Percentiles rank a stretch among this genome's conserved stretches.
Evolutionary conservation across 2,797 vertebrate genomes (phyloP).

Genomic region (Anomalospiza imberbis): DNA sequence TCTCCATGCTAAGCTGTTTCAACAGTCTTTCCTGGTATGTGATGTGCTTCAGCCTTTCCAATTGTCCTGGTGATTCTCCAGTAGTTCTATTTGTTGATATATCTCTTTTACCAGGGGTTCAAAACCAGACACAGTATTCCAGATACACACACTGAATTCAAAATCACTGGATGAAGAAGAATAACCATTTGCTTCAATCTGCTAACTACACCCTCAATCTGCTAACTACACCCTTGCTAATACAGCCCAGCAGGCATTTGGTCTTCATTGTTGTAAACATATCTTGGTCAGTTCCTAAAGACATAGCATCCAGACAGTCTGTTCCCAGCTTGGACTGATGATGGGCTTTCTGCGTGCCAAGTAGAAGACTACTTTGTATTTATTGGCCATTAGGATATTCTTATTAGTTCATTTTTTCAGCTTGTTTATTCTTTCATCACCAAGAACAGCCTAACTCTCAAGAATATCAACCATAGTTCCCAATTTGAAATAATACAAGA

Average conservation of each 20-base stretch:
- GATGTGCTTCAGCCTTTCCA: neutral
- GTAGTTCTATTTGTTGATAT: neutral
- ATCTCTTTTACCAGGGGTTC: neutral
- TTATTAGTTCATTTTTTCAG: neutral
- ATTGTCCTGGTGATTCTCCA: neutral
- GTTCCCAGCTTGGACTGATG: neutral
- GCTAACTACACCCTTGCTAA: neutral
- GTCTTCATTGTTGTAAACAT: neutral
- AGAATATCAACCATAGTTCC: neutral
- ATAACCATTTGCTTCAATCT: neutral
- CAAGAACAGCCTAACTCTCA: neutral
- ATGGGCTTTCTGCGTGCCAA: neutral
- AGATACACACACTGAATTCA: neutral
- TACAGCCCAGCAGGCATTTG: neutral
- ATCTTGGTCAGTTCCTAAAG: neutral
- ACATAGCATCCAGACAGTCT: neutral
- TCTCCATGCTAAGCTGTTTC: neutral
- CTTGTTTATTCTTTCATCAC: neutral
- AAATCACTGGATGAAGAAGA: neutral
- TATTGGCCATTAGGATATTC: neutral
- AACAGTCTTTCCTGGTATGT: neutral
- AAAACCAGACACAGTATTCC: neutral
- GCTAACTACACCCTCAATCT: neutral
- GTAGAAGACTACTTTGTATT: neutral
- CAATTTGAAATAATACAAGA: neutral